These are phyloP conservation scores for Gasteruption jaculator DNA, from an alignment of 2,888 invertebrate genomes.

Conservation along the genomic window DNA sequence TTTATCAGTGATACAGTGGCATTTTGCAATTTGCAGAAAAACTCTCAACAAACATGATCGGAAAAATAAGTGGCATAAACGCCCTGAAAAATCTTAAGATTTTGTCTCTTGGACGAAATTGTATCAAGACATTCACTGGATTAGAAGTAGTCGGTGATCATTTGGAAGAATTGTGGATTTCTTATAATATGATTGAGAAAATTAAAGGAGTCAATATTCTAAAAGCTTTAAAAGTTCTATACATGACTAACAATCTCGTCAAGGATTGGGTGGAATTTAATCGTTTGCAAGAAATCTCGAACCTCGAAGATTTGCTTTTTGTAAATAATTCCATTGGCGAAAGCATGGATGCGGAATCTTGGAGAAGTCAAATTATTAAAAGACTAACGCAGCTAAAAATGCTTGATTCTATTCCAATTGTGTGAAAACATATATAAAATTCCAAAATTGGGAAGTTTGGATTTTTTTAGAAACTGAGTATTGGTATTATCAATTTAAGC, in stretches of 20 bases:
- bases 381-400: slow-evolving; percentile 74
- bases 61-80: slow-evolving; percentile 81
- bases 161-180: slow-evolving; percentile 90
- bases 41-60: slow-evolving; percentile 90
- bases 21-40: too few relatives aligned
- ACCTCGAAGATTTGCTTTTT: slow-evolving; percentile 75
- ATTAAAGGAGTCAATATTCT: slow-evolving; percentile 80
- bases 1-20: too few relatives aligned
- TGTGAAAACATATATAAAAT: too few relatives aligned
- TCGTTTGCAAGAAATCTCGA: slow-evolving; percentile 69
- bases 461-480: too few relatives aligned
- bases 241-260: slow-evolving; percentile 78
- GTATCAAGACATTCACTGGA: slow-evolving; percentile 85
- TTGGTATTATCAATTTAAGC: too few relatives aligned
- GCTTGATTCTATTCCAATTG: slow-evolving; percentile 75
- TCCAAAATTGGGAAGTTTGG: too few relatives aligned
- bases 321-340: slow-evolving; percentile 77
- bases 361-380: slow-evolving; percentile 67
- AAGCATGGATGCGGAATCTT: slow-evolving; percentile 65
- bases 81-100: slow-evolving; percentile 79
- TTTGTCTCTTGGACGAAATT: slow-evolving; percentile 82
- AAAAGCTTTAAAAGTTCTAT: slow-evolving; percentile 76
- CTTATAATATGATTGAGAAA: slow-evolving; percentile 90
- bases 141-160: slow-evolving; percentile 85
- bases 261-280: slow-evolving; percentile 89